Evolutionary conservation across 2,888 invertebrate species (phyloP).

Genomic region (Plebejus anna): DNA sequence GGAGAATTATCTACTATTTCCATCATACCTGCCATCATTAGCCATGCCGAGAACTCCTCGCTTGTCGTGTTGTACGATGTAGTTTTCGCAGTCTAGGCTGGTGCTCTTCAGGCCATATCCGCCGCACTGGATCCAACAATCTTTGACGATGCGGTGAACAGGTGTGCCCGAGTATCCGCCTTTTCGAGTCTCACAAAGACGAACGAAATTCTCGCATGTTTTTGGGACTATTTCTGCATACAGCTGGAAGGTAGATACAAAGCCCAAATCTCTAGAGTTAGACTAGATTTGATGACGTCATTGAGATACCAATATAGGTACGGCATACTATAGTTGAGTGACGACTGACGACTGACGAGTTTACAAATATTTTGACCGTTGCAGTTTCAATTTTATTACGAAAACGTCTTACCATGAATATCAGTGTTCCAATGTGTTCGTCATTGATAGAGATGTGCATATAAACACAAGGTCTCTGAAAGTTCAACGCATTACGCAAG

Average conservation of each 20-base stretch:
- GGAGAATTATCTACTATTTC: not conserved
- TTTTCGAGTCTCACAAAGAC: slow-evolving; percentile 66
- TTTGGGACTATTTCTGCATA: slow-evolving; percentile 79
- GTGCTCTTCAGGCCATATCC: slow-evolving; percentile 64
- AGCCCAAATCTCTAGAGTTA: too few relatives aligned
- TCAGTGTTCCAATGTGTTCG: slow-evolving; percentile 68
- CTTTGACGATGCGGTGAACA: slow-evolving; percentile 83
- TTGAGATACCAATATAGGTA: too few relatives aligned
- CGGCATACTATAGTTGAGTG: too few relatives aligned
- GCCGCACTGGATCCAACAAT: slow-evolving; percentile 86
- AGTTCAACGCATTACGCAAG: slow-evolving; percentile 40
- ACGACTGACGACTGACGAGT: too few relatives aligned
- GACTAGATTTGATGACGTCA: too few relatives aligned
- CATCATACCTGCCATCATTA: slow-evolving; percentile 77
- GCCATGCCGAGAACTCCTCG: slow-evolving; percentile 87
- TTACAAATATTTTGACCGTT: too few relatives aligned
- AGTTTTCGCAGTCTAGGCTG: slow-evolving; percentile 82
- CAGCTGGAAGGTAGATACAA: slow-evolving; percentile 58
- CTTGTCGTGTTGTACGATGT: slow-evolving; percentile 81
- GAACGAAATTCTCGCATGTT: slow-evolving; percentile 80
- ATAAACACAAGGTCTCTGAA: slow-evolving; percentile 79
- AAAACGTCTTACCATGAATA: slow-evolving; percentile 76
- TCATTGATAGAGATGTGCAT: slow-evolving; percentile 73
- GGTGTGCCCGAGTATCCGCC: slow-evolving; percentile 78
- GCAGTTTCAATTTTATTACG: too few relatives aligned